phyloP scores from a whole-genome alignment of 2,113 vertebrate genomes.

The Ictalurus furcatus region DNA sequence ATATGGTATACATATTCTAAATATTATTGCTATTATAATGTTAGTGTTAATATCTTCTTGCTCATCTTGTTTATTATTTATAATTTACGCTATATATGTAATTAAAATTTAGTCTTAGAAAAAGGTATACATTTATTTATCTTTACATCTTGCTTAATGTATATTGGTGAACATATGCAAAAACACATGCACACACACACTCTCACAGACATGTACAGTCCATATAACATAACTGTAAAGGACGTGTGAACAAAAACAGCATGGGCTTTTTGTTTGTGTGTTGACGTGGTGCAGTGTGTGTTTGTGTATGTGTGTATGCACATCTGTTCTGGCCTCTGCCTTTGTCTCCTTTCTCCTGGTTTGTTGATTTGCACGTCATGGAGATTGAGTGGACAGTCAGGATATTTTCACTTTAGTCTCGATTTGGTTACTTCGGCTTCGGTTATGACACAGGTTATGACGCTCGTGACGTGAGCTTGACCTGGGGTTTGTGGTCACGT shows the following conservation, averaged over 20 bases:
- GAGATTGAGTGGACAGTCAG: neutral
- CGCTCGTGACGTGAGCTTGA: neutral
- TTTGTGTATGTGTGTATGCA: neutral
- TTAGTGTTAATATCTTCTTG: neutral
- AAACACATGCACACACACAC: neutral
- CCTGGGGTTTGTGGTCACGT: neutral
- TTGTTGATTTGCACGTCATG: neutral
- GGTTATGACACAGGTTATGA: neutral
- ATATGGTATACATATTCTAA: neutral
- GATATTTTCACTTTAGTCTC: neutral
- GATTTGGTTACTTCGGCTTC: neutral
- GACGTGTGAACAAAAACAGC: constrained; percentile 1
- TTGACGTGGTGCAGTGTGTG: constrained; percentile 30
- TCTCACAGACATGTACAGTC: neutral
- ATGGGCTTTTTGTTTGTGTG: constrained; percentile 17
- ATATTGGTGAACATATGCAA: neutral
- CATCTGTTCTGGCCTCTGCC: neutral
- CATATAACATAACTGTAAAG: constrained; percentile 1
- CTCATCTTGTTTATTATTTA: neutral
- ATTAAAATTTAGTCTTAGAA: neutral
- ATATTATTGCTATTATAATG: neutral
- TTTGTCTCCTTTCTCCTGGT: constrained; percentile 14
- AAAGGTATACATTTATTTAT: neutral
- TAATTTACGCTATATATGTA: neutral
- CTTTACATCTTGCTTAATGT: neutral